Evolutionary conservation across 1,140 invertebrate species (phyloP).

Genomic region (Phenacoccus solenopsis): DNA sequence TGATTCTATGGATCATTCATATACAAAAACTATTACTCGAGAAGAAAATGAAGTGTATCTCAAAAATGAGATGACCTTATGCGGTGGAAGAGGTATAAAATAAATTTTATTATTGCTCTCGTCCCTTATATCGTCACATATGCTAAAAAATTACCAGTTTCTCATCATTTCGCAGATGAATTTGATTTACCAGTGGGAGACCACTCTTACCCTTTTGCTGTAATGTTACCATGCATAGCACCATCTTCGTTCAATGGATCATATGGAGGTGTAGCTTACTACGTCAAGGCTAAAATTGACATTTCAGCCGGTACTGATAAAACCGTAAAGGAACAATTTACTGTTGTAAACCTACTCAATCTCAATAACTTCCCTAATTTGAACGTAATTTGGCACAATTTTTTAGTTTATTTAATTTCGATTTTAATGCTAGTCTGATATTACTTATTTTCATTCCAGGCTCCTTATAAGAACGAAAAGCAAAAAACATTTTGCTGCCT

Average conservation of each 20-base stretch:
- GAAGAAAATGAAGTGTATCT: slow-evolving; percentile 57
- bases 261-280: slow-evolving; percentile 65
- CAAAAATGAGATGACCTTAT: slow-evolving; percentile 46
- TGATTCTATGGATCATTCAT: slow-evolving; percentile 41
- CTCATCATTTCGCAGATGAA: no score
- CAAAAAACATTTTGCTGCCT: slow-evolving; percentile 58
- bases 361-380: slow-evolving; percentile 50
- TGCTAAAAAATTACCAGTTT: background rate
- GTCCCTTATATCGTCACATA: background rate
- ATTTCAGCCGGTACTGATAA: slow-evolving; percentile 80
- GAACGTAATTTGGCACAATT: background rate
- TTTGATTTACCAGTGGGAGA: slow-evolving; percentile 39
- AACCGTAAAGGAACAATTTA: slow-evolving; percentile 70
- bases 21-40: slow-evolving; percentile 41
- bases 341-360: slow-evolving; percentile 36
- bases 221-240: slow-evolving; percentile 48
- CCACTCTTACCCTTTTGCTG: slow-evolving; percentile 57
- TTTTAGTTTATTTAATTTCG: background rate
- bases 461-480: slow-evolving; percentile 45
- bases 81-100: slow-evolving; percentile 26
- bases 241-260: slow-evolving; percentile 75
- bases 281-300: slow-evolving; percentile 67
- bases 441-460: no score
- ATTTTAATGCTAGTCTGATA: no score
- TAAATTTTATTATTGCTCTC: no score